A percentile compares a stretch with the other conserved stretches of the same genome.
These are phyloP conservation scores for Rhinogobius similis DNA, from an alignment of 2,113 vertebrate species.

Conservation along the genomic window DNA sequence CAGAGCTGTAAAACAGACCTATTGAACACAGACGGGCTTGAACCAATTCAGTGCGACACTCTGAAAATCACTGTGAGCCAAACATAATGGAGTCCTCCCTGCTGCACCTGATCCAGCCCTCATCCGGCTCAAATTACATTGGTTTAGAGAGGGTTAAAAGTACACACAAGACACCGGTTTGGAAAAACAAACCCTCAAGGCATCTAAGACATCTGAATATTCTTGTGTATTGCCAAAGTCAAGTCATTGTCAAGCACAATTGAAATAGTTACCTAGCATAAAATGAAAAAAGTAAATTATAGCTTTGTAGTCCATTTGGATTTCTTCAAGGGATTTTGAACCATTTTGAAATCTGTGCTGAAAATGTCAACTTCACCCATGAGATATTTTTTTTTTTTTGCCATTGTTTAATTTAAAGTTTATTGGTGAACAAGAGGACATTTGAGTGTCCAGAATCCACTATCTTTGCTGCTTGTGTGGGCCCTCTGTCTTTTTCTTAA, in stretches of 20 bases:
- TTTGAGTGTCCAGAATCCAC: not conserved
- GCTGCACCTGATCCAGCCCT: slow-evolving; percentile 65
- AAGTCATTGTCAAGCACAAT: not conserved
- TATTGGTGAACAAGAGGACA: not conserved
- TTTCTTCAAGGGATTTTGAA: not conserved
- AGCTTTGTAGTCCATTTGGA: not conserved
- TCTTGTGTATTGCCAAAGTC: not conserved
- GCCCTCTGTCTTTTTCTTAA: no score
- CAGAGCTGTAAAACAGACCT: slow-evolving; percentile 66
- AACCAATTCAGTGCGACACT: slow-evolving; percentile 67
- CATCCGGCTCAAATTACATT: slow-evolving; percentile 5
- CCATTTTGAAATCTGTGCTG: not conserved
- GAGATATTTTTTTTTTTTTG: no score
- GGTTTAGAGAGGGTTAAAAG: slow-evolving; percentile 37
- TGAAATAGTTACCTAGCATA: not conserved
- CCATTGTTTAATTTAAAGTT: no score
- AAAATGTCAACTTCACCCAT: not conserved
- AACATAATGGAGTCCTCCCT: slow-evolving; percentile 67
- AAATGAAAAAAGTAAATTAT: not conserved
- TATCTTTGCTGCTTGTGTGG: not conserved
- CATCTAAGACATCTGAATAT: not conserved
- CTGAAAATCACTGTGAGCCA: slow-evolving; percentile 61
- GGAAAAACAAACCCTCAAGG: slow-evolving; percentile 31
- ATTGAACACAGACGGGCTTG: slow-evolving; percentile 64
- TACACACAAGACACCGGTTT: slow-evolving; percentile 18